Evolutionary conservation across 2,113 vertebrate species (phyloP).

Genomic region (Thamnophis sirtalis): DNA sequence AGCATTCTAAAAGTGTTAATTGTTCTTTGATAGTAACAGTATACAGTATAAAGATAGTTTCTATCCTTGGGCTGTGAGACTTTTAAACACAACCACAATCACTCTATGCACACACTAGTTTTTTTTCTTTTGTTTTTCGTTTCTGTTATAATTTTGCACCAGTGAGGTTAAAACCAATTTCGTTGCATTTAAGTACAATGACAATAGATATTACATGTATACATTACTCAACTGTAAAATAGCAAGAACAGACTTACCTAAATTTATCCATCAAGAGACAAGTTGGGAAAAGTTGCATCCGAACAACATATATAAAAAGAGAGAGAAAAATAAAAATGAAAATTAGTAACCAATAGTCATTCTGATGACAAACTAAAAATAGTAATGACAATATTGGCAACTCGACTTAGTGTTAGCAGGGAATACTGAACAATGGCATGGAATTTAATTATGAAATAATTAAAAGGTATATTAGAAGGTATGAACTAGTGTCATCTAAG

Average conservation of each 20-base stretch:
- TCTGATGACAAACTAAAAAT: not conserved
- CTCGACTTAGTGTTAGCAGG: not conserved
- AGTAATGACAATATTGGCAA: not conserved
- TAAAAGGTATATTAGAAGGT: not conserved
- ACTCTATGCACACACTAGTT: too few relatives aligned
- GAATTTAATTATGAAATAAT: not conserved
- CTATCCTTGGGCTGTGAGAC: too few relatives aligned
- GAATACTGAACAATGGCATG: not conserved
- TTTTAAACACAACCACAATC: too few relatives aligned
- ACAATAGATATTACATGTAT: too few relatives aligned
- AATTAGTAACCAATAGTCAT: conserved; percentile 33
- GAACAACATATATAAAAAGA: conserved; percentile 30
- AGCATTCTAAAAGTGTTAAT: not conserved
- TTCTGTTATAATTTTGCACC: too few relatives aligned
- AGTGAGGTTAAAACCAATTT: too few relatives aligned
- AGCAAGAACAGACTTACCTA: conserved; percentile 52
- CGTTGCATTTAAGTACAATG: too few relatives aligned
- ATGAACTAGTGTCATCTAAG: not conserved
- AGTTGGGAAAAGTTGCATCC: conserved; percentile 2
- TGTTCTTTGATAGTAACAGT: not conserved
- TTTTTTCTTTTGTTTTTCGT: too few relatives aligned
- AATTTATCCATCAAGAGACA: not conserved
- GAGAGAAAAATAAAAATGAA: not conserved
- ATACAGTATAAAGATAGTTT: too few relatives aligned
- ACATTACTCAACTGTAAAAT: not conserved